phyloP scores from a whole-genome alignment of 2,888 invertebrate species.

The Hanleya hanleyi region DNA sequence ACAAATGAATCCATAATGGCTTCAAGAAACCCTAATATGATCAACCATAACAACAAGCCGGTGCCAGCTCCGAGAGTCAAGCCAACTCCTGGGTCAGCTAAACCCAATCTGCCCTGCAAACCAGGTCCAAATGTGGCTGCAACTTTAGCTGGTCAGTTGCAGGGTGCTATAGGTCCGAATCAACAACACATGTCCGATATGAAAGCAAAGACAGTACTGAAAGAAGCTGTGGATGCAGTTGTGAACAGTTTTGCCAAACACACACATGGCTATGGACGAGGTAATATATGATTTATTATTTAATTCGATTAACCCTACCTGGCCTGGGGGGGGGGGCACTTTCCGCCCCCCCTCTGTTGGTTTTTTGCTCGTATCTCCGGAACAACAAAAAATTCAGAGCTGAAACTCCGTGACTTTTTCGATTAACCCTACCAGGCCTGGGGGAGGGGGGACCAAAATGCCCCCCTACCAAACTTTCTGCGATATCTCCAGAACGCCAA shows the following conservation, averaged over 20 bases:
- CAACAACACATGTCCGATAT: slow-evolving; percentile 55
- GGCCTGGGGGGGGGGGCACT: too few relatives aligned
- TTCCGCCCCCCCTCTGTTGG: too few relatives aligned
- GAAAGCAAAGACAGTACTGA: slow-evolving; percentile 74
- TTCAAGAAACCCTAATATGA: neutral
- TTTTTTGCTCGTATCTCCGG: too few relatives aligned
- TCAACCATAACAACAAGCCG: slow-evolving; percentile 25
- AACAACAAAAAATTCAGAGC: too few relatives aligned
- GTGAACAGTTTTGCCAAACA: slow-evolving; percentile 84
- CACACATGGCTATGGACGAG: slow-evolving; percentile 82
- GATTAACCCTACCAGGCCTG: too few relatives aligned
- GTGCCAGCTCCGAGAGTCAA: slow-evolving; percentile 38
- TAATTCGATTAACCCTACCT: too few relatives aligned
- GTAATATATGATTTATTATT: slow-evolving; percentile 74
- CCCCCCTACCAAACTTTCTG: too few relatives aligned
- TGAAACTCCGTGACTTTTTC: too few relatives aligned
- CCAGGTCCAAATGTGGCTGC: slow-evolving; percentile 1
- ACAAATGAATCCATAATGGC: slow-evolving; percentile 7
- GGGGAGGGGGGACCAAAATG: too few relatives aligned
- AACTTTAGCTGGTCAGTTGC: neutral
- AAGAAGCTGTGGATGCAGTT: slow-evolving; percentile 83
- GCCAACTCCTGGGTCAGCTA: slow-evolving; percentile 12
- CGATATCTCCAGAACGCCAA: too few relatives aligned
- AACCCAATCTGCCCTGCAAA: neutral
- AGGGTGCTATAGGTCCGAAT: neutral